Evolutionary conservation across 2,113 vertebrate species (phyloP).

Genomic region (Misgurnus mizolepis): DNA sequence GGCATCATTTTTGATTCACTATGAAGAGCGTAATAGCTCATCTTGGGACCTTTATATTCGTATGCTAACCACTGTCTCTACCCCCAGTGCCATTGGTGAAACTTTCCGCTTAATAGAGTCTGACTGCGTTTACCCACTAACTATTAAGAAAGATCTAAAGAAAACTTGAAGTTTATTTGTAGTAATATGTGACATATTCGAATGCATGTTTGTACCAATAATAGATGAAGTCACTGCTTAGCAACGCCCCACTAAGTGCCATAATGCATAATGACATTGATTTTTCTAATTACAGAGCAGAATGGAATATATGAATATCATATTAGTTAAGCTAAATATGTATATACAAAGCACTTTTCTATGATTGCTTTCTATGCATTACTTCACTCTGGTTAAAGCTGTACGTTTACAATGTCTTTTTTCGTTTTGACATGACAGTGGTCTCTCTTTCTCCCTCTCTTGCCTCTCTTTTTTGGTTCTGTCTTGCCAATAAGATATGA

Average conservation of each 20-base stretch:
- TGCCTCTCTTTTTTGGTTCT: not conserved
- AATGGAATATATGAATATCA: constrained; percentile 32
- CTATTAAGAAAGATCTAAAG: constrained; percentile 57
- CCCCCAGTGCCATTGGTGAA: constrained; percentile 6
- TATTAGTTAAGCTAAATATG: constrained; percentile 26
- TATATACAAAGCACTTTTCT: constrained; percentile 27
- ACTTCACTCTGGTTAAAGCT: not conserved
- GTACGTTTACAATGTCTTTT: not conserved
- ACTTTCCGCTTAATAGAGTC: constrained; percentile 33
- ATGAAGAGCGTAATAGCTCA: not conserved
- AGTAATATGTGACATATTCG: constrained; percentile 33
- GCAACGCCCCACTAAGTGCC: constrained; percentile 4
- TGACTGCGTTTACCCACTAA: constrained; percentile 47
- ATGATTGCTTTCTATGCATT: not conserved
- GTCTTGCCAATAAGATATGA: constrained; percentile 57
- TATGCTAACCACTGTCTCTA: not conserved
- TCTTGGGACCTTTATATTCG: constrained; percentile 12
- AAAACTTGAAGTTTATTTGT: constrained; percentile 57
- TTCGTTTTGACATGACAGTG: not conserved
- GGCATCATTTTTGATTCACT: constrained; percentile 5
- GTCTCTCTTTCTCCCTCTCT: constrained; percentile 10
- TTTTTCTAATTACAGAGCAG: constrained; percentile 11
- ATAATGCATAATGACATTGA: constrained; percentile 26
- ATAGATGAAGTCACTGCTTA: constrained; percentile 41
- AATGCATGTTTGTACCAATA: constrained; percentile 17